A percentile compares a stretch with the other conserved stretches of the same genome.
These are phyloP conservation scores for Tenebrosternarchus preto DNA, from an alignment of 2,113 vertebrate species.

Conservation along the genomic window DNA sequence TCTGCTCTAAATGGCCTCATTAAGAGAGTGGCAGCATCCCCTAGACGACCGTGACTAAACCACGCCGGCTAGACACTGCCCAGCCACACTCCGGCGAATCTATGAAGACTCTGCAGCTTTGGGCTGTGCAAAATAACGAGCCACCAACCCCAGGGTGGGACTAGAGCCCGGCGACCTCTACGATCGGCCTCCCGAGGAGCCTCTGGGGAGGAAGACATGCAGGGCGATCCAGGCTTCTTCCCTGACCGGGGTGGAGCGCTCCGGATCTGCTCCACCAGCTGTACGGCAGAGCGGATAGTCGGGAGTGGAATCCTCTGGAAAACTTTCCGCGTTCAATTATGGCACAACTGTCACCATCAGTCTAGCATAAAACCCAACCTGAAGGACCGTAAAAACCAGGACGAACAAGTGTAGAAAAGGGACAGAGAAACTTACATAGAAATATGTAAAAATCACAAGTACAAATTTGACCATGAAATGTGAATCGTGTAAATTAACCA, in stretches of 20 bases:
- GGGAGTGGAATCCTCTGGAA: too few species aligned
- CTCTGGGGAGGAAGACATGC: background rate
- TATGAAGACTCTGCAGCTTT: slow-evolving; percentile 14
- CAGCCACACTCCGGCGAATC: background rate
- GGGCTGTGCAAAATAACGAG: slow-evolving; percentile 33
- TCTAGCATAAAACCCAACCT: too few species aligned
- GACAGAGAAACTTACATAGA: too few species aligned
- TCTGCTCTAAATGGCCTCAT: slow-evolving; percentile 38
- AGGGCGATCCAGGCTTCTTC: background rate
- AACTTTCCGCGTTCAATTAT: too few species aligned
- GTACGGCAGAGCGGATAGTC: background rate
- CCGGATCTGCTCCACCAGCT: background rate
- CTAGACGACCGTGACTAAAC: slow-evolving; percentile 55
- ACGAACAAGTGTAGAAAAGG: background rate
- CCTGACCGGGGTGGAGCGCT: background rate
- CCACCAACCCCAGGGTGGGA: background rate
- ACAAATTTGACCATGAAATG: background rate
- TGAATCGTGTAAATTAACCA: too few species aligned
- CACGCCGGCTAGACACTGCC: background rate
- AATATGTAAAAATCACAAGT: background rate
- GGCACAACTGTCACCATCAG: too few species aligned
- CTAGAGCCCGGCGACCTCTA: background rate
- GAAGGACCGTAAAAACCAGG: background rate
- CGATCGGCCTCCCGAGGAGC: background rate
- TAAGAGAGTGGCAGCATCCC: slow-evolving; percentile 56